Percentiles rank a stretch among this genome's conserved stretches.
These are phyloP conservation scores for Spilarctia lutea DNA, from an alignment of 2,888 invertebrate species.

Conservation along the genomic window DNA sequence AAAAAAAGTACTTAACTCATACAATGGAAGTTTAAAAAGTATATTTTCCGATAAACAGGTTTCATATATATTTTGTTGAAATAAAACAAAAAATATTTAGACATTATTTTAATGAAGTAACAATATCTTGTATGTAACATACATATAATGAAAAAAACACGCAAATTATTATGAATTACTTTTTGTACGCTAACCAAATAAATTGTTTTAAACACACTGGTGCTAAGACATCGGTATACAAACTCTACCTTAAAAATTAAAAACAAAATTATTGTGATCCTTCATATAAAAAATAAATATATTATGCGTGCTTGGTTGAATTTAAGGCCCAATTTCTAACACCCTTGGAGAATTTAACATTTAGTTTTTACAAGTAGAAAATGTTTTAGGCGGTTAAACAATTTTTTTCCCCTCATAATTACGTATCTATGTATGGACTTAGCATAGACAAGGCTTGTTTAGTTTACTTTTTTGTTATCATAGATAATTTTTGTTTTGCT, in stretches of 20 bases:
- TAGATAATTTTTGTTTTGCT: not conserved
- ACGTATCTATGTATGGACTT: constrained; percentile 10
- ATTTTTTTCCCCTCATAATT: not conserved
- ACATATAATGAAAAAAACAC: constrained; percentile 70
- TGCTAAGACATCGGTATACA: constrained; percentile 51
- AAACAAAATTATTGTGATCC: constrained; percentile 48
- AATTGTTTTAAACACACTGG: constrained; percentile 31
- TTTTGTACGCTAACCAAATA: constrained; percentile 58
- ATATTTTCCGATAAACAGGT: too few species aligned
- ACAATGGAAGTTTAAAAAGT: too few species aligned
- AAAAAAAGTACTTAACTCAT: too few species aligned
- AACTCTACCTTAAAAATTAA: constrained; percentile 34
- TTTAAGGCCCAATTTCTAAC: constrained; percentile 11
- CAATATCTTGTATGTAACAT: constrained; percentile 78
- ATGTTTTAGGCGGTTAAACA: constrained; percentile 4
- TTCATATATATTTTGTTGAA: not conserved
- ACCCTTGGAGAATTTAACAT: constrained; percentile 17
- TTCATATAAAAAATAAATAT: constrained; percentile 44
- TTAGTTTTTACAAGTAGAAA: not conserved
- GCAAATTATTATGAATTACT: constrained; percentile 58
- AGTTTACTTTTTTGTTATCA: constrained; percentile 2
- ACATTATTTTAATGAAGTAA: constrained; percentile 80
- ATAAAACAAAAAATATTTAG: constrained; percentile 48
- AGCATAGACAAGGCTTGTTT: constrained; percentile 8
- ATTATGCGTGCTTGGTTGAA: constrained; percentile 49